A percentile compares a stretch with the other conserved stretches of the same genome.
These are phyloP conservation scores for Schizotus pectinicornis DNA, from an alignment of 2,888 invertebrate genomes.

Conservation along the genomic window DNA sequence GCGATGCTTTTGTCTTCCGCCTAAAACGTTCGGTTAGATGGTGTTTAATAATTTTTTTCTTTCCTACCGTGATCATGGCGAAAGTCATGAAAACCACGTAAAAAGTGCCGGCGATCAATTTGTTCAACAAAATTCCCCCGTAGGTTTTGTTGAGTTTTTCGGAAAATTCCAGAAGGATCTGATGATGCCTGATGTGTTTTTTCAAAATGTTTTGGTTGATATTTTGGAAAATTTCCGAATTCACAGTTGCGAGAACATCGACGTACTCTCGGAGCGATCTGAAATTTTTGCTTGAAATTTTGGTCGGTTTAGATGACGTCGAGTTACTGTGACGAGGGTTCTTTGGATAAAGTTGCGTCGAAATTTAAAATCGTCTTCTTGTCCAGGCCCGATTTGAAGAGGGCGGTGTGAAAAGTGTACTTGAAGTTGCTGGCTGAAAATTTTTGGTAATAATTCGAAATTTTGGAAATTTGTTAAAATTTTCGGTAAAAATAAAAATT, in stretches of 20 bases:
- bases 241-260: neutral
- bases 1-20: too few relatives aligned
- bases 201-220: neutral
- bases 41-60: too few relatives aligned
- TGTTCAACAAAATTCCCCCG: neutral
- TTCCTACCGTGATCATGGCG: too few relatives aligned
- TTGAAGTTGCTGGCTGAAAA: slow-evolving; percentile 1
- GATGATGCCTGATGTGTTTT: neutral
- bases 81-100: too few relatives aligned
- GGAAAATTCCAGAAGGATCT: neutral
- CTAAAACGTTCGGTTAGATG: too few relatives aligned
- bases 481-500: neutral
- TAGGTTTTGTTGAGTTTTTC: neutral
- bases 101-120: too few relatives aligned
- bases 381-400: neutral
- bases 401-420: neutral
- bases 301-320: neutral
- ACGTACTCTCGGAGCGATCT: neutral
- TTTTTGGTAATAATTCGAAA: neutral
- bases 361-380: neutral
- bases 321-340: neutral
- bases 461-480: neutral
- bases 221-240: neutral
- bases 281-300: neutral
- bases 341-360: neutral